These are phyloP conservation scores for Chaenogobius annularis DNA, from an alignment of 2,113 vertebrate species.

Conservation along the genomic window DNA sequence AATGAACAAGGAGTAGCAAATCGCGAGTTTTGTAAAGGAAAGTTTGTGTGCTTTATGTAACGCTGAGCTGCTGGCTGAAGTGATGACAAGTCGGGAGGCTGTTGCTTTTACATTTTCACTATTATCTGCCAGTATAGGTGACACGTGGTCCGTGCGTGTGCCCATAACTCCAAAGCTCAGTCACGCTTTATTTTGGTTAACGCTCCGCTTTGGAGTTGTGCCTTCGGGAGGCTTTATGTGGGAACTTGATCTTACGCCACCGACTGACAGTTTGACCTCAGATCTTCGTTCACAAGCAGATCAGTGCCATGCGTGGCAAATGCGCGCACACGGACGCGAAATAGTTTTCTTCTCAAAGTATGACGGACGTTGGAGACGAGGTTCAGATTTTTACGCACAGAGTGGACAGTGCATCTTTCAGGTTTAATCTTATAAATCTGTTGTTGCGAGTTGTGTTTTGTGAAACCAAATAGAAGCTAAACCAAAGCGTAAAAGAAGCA, in stretches of 20 bases:
- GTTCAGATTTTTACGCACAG: not conserved
- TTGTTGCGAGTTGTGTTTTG: not conserved
- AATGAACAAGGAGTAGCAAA: conserved; percentile 8
- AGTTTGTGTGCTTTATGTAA: conserved; percentile 17
- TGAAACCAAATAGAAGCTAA: not conserved
- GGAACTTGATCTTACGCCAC: conserved; percentile 68
- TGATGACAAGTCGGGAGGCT: too few relatives aligned
- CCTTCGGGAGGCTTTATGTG: conserved; percentile 43
- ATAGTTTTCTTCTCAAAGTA: conserved; percentile 35
- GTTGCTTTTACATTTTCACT: not conserved
- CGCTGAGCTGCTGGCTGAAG: not conserved
- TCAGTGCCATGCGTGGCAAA: conserved; percentile 43
- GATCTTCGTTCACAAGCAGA: conserved; percentile 61
- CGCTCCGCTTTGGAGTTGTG: conserved; percentile 53
- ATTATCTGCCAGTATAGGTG: conserved; percentile 28
- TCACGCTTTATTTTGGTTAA: conserved; percentile 60
- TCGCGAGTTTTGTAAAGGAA: conserved; percentile 4
- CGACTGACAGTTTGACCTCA: conserved; percentile 61
- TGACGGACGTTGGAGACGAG: not conserved
- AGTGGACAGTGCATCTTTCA: not conserved
- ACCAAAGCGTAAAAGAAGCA: not conserved
- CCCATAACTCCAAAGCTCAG: conserved; percentile 47
- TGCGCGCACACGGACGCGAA: conserved; percentile 24
- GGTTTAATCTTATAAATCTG: not conserved
- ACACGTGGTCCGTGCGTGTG: conserved; percentile 54